These are phyloP conservation scores for Apis florea DNA, from an alignment of 1,140 invertebrate genomes.

Conservation along the genomic window DNA sequence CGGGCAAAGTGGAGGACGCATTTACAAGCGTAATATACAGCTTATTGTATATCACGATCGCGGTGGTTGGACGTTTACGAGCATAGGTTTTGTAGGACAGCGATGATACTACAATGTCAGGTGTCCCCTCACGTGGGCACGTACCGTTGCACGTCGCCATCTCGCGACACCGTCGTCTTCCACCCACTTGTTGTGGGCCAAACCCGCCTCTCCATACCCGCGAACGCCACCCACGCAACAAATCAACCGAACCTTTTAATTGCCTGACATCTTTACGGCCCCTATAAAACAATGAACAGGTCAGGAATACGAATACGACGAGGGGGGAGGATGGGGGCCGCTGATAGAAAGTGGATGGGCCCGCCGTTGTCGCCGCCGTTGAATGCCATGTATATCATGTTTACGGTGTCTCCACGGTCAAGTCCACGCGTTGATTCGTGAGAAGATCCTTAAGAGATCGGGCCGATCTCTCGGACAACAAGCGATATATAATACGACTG, in stretches of 20 bases:
- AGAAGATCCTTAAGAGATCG: constrained; percentile 31
- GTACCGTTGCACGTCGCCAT: constrained; percentile 25
- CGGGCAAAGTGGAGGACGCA: constrained; percentile 36
- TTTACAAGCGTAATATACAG: constrained; percentile 68
- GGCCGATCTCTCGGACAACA: constrained; percentile 3
- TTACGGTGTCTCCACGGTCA: constrained; percentile 57
- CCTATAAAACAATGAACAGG: constrained; percentile 73
- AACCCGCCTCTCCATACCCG: background rate
- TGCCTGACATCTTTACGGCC: constrained; percentile 68
- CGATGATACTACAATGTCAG: constrained; percentile 59
- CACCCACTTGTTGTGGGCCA: constrained; percentile 31
- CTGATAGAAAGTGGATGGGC: constrained; percentile 8
- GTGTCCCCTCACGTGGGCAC: constrained; percentile 58
- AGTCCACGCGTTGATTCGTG: constrained; percentile 43
- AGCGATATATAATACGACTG: background rate
- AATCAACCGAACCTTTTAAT: constrained; percentile 72
- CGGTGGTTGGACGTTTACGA: constrained; percentile 64
- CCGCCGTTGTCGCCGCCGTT: constrained; percentile 17
- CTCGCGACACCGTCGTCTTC: constrained; percentile 17
- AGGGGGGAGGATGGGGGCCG: constrained; percentile 10
- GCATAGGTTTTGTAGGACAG: constrained; percentile 58
- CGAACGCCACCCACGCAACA: constrained; percentile 57
- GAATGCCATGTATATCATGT: constrained; percentile 62
- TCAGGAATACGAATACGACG: constrained; percentile 32
- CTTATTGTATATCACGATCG: constrained; percentile 67